A percentile compares a stretch with the other conserved stretches of the same genome.
These are phyloP conservation scores for Morus bassanus DNA, from an alignment of 2,797 vertebrate species.

Conservation along the genomic window DNA sequence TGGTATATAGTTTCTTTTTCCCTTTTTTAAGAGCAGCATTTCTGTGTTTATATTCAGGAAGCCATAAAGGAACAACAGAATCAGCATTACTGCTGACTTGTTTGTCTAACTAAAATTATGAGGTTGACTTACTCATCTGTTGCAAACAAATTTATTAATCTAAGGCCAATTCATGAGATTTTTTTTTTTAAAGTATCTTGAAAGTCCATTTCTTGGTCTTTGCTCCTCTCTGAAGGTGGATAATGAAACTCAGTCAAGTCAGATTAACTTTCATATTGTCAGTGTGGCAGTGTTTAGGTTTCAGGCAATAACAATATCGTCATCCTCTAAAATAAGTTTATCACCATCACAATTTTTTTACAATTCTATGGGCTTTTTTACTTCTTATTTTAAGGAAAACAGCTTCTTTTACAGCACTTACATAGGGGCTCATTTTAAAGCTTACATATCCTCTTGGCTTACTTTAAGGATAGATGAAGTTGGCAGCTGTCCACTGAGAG, in stretches of 20 bases:
- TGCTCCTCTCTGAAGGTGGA: neutral
- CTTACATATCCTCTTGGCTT: neutral
- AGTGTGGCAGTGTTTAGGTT: neutral
- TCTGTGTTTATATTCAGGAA: neutral
- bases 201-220: neutral
- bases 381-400: constrained; percentile 7
- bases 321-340: constrained; percentile 13
- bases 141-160: neutral
- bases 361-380: neutral
- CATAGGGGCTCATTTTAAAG: constrained; percentile 8
- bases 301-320: constrained; percentile 33
- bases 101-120: neutral
- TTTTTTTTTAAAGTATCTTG: neutral
- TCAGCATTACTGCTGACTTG: neutral
- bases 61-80: neutral
- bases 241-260: neutral
- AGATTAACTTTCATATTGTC: neutral
- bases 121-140: neutral
- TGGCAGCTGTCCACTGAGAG: constrained; percentile 2
- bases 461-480: constrained; percentile 1
- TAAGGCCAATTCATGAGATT: neutral
- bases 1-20: neutral
- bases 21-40: neutral
- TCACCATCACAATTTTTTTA: neutral
- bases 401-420: constrained; percentile 12